phyloP scores from a whole-genome alignment of 2,888 invertebrate genomes.

The Chrysomela aeneicollis region DNA sequence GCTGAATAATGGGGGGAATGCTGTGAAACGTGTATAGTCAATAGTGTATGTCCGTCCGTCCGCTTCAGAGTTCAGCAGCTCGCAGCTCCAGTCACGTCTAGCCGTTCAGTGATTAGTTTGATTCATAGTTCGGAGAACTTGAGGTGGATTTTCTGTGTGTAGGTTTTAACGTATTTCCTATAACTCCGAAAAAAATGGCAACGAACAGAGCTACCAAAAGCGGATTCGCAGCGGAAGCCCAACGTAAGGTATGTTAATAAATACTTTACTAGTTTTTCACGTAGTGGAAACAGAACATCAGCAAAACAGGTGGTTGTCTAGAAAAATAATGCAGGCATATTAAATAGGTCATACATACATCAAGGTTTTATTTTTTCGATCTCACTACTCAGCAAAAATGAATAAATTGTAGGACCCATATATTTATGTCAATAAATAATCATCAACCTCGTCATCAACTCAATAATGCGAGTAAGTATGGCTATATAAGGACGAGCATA shows the following conservation, averaged over 20 bases:
- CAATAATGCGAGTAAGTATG: too few relatives aligned
- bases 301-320: slow-evolving; percentile 28
- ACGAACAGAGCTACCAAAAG: slow-evolving; percentile 86
- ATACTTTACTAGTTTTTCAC: background rate
- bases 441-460: too few relatives aligned
- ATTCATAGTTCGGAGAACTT: slow-evolving; percentile 34
- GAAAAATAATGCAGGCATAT: too few relatives aligned
- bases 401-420: too few relatives aligned
- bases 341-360: too few relatives aligned
- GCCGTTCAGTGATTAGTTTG: slow-evolving; percentile 24
- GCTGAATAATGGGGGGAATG: background rate
- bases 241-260: slow-evolving; percentile 78
- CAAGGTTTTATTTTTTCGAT: too few relatives aligned
- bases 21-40: background rate
- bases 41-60: too few relatives aligned
- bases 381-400: too few relatives aligned
- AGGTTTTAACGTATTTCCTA: slow-evolving; percentile 25
- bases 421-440: too few relatives aligned
- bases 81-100: background rate
- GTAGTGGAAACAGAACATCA: background rate
- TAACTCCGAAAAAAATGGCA: slow-evolving; percentile 68
- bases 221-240: slow-evolving; percentile 96
- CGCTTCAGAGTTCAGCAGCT: too few relatives aligned
- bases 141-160: slow-evolving; percentile 31
- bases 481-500: too few relatives aligned